Conservation (phyloP, 2,113 vertebrate genomes). For the Butorides virescens region DNA sequence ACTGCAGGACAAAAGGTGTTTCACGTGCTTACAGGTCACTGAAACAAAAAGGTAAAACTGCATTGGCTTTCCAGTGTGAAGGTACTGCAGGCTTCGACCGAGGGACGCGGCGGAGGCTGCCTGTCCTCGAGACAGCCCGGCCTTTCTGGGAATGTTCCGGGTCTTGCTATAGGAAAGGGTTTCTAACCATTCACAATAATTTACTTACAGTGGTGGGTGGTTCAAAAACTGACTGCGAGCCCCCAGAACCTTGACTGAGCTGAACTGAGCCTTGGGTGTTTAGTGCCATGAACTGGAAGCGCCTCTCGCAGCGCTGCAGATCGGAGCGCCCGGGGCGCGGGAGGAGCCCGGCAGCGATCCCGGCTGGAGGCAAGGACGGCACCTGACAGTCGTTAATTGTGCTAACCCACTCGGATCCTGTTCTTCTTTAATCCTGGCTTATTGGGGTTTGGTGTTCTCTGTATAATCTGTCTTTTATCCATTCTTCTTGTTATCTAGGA, state of each 20-base stretch:
- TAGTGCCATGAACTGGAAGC: rapidly evolving
- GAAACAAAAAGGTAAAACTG: background rate
- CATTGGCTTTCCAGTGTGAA: background rate
- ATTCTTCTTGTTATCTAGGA: constrained; percentile 42
- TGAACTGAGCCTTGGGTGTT: background rate
- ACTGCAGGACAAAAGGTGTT: background rate
- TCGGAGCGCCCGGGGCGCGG: background rate
- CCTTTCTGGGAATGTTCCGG: background rate
- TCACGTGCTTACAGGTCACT: background rate
- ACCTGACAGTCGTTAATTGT: background rate
- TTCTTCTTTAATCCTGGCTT: background rate
- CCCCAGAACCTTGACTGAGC: background rate
- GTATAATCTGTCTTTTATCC: constrained; percentile 45
- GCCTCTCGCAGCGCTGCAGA: background rate
- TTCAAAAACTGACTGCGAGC: background rate
- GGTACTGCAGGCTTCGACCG: background rate
- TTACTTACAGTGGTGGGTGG: background rate
- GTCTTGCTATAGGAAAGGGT: background rate
- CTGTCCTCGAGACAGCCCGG: rapidly evolving
- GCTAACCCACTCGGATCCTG: background rate
- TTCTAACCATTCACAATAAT: background rate
- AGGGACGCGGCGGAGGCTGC: rapidly evolving
- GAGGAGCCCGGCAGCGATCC: background rate
- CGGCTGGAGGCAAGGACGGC: background rate
- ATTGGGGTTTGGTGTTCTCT: background rate